A percentile compares a stretch with the other conserved stretches of the same genome.
Conservation (phyloP, 2,888 invertebrate species). For the Epinotia demarniana region DNA sequence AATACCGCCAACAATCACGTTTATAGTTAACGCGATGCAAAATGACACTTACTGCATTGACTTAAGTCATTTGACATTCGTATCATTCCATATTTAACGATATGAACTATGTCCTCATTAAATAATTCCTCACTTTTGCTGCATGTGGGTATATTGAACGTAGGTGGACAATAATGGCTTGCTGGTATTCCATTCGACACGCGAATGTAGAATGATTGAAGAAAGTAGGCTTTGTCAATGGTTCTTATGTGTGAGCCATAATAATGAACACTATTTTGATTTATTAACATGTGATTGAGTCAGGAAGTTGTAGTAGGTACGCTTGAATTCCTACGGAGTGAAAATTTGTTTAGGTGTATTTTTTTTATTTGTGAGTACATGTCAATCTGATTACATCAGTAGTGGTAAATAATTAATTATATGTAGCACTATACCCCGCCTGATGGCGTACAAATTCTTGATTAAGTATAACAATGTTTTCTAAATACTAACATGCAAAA, state of each 20-base stretch:
- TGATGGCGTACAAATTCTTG: too few species aligned
- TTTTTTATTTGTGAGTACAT: too few species aligned
- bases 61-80: not conserved
- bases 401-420: too few species aligned
- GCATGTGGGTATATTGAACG: slow-evolving; percentile 40
- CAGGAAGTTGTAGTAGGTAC: not conserved
- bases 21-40: not conserved
- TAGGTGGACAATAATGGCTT: slow-evolving; percentile 32
- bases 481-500: too few species aligned
- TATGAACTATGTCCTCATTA: slow-evolving; percentile 27
- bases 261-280: not conserved
- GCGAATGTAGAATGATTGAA: slow-evolving; percentile 32
- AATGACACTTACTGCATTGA: slow-evolving; percentile 3
- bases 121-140: slow-evolving; percentile 38
- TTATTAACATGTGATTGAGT: slow-evolving; percentile 7
- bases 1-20: slow-evolving; percentile 7
- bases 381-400: too few species aligned
- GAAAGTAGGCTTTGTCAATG: slow-evolving; percentile 38
- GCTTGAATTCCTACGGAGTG: not conserved
- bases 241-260: not conserved
- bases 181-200: slow-evolving; percentile 28
- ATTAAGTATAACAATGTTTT: too few species aligned
- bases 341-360: too few species aligned
- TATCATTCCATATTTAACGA: slow-evolving; percentile 6
- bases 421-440: too few species aligned